Evolutionary conservation across 2,888 invertebrate species (phyloP).

Genomic region (Drosophila austrosaltans): DNA sequence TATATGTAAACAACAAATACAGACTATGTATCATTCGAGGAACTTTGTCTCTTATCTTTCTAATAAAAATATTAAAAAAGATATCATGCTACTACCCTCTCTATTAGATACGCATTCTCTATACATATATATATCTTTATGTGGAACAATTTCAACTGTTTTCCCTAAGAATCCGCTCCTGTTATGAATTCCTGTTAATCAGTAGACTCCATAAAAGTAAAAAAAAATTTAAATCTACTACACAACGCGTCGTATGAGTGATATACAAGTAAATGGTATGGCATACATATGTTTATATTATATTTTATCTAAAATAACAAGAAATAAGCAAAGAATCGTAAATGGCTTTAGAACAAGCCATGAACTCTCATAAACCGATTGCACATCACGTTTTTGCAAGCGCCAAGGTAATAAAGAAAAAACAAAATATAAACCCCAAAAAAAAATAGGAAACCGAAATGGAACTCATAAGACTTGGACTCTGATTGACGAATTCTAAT

Average conservation of each 20-base stretch:
- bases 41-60: too few relatives aligned
- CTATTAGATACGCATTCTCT: too few relatives aligned
- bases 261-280: slow-evolving; percentile 14
- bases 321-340: neutral
- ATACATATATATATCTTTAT: too few relatives aligned
- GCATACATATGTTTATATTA: slow-evolving; percentile 1
- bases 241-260: slow-evolving; percentile 41
- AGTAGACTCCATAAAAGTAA: neutral
- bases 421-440: too few relatives aligned
- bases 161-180: neutral
- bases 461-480: neutral
- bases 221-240: slow-evolving; percentile 1
- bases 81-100: too few relatives aligned
- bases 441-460: neutral
- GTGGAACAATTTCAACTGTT: neutral
- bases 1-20: too few relatives aligned
- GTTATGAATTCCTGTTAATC: neutral
- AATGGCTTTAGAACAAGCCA: slow-evolving; percentile 20
- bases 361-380: slow-evolving; percentile 34
- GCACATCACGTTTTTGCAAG: slow-evolving; percentile 37
- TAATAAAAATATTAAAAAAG: too few relatives aligned
- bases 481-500: slow-evolving; percentile 44
- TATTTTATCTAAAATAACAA: slow-evolving; percentile 25
- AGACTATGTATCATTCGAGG: too few relatives aligned
- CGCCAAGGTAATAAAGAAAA: neutral